phyloP scores from a whole-genome alignment of 2,113 vertebrate species.

The Hystrix cristata region DNA sequence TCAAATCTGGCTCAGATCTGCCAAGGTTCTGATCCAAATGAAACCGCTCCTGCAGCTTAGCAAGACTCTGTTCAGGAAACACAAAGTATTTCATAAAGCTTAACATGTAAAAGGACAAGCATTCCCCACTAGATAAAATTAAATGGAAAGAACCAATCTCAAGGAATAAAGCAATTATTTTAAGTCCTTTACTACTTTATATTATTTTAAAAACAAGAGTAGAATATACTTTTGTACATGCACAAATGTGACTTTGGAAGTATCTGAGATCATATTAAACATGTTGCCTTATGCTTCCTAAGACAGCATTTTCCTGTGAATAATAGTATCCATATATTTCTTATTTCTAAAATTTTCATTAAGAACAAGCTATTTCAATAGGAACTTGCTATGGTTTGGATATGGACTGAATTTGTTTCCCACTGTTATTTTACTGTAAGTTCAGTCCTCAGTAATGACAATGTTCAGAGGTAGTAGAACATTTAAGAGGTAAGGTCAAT shows the following conservation, averaged over 20 bases:
- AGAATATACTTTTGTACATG: background rate
- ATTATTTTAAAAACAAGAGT: background rate
- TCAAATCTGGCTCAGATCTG: conserved; percentile 87
- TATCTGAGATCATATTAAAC: background rate
- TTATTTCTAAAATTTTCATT: conserved; percentile 16
- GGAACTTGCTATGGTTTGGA: background rate
- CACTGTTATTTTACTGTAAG: background rate
- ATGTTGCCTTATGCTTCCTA: background rate
- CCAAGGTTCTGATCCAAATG: conserved; percentile 84
- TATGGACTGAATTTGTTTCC: background rate
- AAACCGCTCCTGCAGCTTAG: conserved; percentile 91
- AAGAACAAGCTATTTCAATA: background rate
- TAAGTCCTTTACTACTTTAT: background rate
- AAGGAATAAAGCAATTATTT: background rate
- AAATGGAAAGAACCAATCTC: background rate
- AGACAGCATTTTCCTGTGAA: background rate
- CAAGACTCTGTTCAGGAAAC: conserved; percentile 89
- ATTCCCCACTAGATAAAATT: background rate
- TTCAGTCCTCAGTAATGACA: background rate
- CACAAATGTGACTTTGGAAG: background rate
- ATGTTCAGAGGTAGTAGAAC: background rate
- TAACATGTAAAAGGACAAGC: no score
- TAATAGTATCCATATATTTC: background rate
- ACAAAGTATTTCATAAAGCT: conserved; percentile 41
- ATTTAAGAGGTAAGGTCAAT: background rate